These are phyloP conservation scores for Bedellia somnulentella DNA, from an alignment of 2,888 invertebrate species.

Conservation along the genomic window DNA sequence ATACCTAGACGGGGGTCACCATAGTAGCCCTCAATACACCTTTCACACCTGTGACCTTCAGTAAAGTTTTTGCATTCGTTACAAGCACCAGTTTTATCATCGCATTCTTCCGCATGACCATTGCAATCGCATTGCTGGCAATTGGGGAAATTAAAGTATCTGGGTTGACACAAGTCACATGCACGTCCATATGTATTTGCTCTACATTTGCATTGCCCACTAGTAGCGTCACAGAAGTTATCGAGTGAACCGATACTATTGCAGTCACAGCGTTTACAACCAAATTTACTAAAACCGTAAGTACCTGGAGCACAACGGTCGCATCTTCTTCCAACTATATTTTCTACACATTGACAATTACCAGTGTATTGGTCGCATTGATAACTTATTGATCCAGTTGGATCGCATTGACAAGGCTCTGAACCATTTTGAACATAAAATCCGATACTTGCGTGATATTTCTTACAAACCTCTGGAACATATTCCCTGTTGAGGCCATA, in stretches of 20 bases:
- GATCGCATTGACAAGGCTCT: constrained; percentile 89
- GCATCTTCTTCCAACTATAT: constrained; percentile 89
- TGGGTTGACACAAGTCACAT: constrained; percentile 94
- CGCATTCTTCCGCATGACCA: constrained; percentile 93
- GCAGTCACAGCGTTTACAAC: constrained; percentile 95
- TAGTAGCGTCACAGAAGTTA: constrained; percentile 89
- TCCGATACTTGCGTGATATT: constrained; percentile 83
- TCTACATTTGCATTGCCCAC: constrained; percentile 90
- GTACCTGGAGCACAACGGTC: constrained; percentile 92
- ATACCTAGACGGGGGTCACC: constrained; percentile 91
- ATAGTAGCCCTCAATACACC: constrained; percentile 88
- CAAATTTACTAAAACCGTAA: constrained; percentile 93
- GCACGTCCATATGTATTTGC: constrained; percentile 92
- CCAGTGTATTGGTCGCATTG: constrained; percentile 86
- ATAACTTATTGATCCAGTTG: constrained; percentile 89
- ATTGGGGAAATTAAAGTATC: constrained; percentile 96
- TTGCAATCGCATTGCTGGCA: constrained; percentile 96
- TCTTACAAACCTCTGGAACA: constrained; percentile 77
- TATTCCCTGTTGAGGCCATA: constrained; percentile 64
- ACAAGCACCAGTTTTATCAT: constrained; percentile 88
- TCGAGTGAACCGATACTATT: constrained; percentile 92
- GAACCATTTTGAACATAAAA: constrained; percentile 84
- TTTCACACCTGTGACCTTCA: constrained; percentile 87
- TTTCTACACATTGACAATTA: constrained; percentile 85
- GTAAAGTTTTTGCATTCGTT: constrained; percentile 85